Conservation (phyloP, 2,888 invertebrate genomes). For the Coleophora flavipennella region DNA sequence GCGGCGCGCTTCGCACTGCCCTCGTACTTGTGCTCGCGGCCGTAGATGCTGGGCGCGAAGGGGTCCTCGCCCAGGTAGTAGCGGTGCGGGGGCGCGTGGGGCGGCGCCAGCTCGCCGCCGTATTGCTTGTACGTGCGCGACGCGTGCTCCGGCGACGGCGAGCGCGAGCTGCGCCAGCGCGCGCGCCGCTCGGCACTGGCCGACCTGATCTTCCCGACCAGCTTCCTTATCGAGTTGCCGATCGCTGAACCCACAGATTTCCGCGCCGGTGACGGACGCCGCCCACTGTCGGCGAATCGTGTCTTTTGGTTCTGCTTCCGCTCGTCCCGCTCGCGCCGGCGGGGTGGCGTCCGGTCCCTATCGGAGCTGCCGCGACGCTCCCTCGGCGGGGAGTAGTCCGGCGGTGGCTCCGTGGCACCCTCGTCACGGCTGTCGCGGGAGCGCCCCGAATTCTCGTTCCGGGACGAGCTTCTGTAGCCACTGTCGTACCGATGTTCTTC, state of each 20-base stretch:
- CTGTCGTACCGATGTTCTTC: conserved; percentile 70
- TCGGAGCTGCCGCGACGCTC: conserved; percentile 58
- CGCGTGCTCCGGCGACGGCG: conserved; percentile 74
- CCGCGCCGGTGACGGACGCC: conserved; percentile 53
- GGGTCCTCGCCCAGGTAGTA: conserved; percentile 92
- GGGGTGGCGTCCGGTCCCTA: conserved; percentile 55
- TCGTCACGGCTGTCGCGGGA: conserved; percentile 62
- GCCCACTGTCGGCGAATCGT: conserved; percentile 72
- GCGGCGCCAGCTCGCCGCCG: conserved; percentile 63
- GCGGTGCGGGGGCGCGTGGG: conserved; percentile 76
- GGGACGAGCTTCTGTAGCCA: conserved; percentile 71
- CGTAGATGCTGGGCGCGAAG: conserved; percentile 86
- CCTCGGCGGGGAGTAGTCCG: conserved; percentile 79
- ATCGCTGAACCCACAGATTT: conserved; percentile 75
- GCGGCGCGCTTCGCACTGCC: conserved; percentile 70
- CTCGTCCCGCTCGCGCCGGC: conserved; percentile 62
- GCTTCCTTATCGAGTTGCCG: conserved; percentile 85
- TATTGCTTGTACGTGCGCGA: conserved; percentile 67
- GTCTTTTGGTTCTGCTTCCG: conserved; percentile 80
- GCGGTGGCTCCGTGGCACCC: conserved; percentile 76
- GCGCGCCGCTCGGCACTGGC: conserved; percentile 77
- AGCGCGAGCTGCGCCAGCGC: conserved; percentile 74
- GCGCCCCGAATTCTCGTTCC: conserved; percentile 66
- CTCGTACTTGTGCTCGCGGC: conserved; percentile 88
- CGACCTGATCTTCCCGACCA: conserved; percentile 87